phyloP scores from a whole-genome alignment of 2,888 invertebrate genomes.

The Drosophila merina region DNA sequence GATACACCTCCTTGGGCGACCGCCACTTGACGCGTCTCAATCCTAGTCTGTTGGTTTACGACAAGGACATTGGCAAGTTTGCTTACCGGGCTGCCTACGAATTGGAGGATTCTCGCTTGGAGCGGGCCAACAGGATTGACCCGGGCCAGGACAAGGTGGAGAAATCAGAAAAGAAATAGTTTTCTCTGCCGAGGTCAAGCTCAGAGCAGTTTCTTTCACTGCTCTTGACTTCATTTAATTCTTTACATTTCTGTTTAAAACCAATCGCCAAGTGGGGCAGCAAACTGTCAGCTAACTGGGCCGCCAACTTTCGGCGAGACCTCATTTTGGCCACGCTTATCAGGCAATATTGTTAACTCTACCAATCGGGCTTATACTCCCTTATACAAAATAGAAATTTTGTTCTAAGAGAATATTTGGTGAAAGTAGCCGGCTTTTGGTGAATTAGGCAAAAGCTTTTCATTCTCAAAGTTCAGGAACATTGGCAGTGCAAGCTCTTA shows the following conservation, averaged over 20 bases:
- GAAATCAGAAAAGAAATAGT: constrained; percentile 1
- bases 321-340: constrained; percentile 30
- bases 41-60: constrained; percentile 86
- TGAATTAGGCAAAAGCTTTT: constrained; percentile 16
- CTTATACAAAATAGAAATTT: not conserved
- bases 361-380: not conserved
- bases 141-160: constrained; percentile 6
- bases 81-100: constrained; percentile 90
- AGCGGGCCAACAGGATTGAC: constrained; percentile 69
- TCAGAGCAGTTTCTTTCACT: constrained; percentile 17
- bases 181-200: constrained; percentile 42
- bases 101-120: constrained; percentile 62
- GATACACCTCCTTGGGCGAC: constrained; percentile 95
- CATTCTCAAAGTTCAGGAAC: constrained; percentile 4
- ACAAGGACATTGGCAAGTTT: constrained; percentile 83
- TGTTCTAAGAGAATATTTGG: constrained; percentile 11
- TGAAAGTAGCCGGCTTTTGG: constrained; percentile 17
- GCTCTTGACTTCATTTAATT: constrained; percentile 26
- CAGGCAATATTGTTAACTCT: constrained; percentile 14
- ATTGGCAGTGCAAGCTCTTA: not conserved
- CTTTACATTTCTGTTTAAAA: constrained; percentile 6
- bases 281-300: constrained; percentile 63
- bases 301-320: constrained; percentile 32
- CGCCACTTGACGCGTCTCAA: constrained; percentile 91
- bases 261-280: constrained; percentile 43